A percentile compares a stretch with the other conserved stretches of the same genome.
These are phyloP conservation scores for Ammodytes marinus DNA, from an alignment of 2,113 vertebrate species.

Conservation along the genomic window DNA sequence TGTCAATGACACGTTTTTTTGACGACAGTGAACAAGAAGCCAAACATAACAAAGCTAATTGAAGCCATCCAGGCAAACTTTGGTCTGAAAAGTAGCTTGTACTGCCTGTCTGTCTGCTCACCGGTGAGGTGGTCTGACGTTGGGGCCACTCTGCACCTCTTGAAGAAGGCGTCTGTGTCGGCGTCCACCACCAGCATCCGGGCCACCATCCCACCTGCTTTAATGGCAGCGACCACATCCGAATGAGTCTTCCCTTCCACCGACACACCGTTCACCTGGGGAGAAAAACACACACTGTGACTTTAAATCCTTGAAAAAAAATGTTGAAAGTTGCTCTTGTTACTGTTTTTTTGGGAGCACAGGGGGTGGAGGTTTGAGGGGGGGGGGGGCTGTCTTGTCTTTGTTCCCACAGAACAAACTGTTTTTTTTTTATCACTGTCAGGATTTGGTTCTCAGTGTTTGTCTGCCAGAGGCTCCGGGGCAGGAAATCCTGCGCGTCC, in stretches of 20 bases:
- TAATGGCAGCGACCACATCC: slow-evolving; percentile 92
- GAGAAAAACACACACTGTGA: background rate
- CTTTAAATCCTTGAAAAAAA: background rate
- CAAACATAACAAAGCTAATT: slow-evolving; percentile 26
- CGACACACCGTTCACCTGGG: slow-evolving; percentile 90
- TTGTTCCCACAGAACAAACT: slow-evolving; percentile 62
- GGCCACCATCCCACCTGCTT: slow-evolving; percentile 85
- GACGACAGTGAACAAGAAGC: background rate
- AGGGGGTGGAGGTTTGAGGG: no score
- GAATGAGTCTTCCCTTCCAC: slow-evolving; percentile 92
- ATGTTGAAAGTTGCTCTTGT: no score
- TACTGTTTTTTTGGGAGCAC: no score
- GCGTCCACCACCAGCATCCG: slow-evolving; percentile 93
- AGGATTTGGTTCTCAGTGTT: slow-evolving; percentile 68
- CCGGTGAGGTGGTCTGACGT: slow-evolving; percentile 87
- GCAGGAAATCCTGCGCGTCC: slow-evolving; percentile 80
- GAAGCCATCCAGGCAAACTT: background rate
- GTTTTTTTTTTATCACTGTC: slow-evolving; percentile 62
- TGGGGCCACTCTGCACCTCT: slow-evolving; percentile 90
- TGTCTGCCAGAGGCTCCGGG: slow-evolving; percentile 61
- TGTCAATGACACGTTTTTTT: background rate
- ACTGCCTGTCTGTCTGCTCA: slow-evolving; percentile 68
- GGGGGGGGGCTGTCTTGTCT: slow-evolving; percentile 27
- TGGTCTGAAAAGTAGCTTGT: background rate
- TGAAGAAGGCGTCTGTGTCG: slow-evolving; percentile 93